Percentiles rank a stretch among this genome's conserved stretches.
Conservation (phyloP, 2,797 vertebrate species). For the Philypnodon macrostomus region DNA sequence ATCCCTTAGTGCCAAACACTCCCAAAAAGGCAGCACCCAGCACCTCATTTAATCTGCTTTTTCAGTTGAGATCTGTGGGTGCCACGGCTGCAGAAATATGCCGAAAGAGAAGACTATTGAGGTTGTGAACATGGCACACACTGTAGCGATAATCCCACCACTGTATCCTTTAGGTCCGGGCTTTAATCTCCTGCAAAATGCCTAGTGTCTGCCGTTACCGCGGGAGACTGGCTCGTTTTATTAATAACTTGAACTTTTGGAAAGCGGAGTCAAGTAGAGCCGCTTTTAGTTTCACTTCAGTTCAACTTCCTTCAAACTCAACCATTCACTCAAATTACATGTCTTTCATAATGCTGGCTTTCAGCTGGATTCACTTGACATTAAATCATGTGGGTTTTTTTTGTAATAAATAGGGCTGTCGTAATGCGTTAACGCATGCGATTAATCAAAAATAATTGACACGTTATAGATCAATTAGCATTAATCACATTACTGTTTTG, state of each 20-base stretch:
- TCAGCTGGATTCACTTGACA: too few species aligned
- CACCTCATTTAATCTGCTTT: slow-evolving; percentile 8
- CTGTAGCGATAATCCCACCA: neutral
- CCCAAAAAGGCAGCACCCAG: neutral
- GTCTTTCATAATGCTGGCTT: neutral
- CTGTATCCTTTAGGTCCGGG: slow-evolving; percentile 4
- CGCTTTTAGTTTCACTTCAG: neutral
- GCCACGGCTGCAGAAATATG: slow-evolving; percentile 3
- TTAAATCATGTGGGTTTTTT: too few species aligned
- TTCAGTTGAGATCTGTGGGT: slow-evolving; percentile 5
- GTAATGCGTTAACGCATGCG: too few species aligned
- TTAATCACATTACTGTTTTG: too few species aligned
- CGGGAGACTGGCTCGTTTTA: neutral
- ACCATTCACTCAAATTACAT: neutral
- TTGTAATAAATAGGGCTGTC: too few species aligned
- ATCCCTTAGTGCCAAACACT: neutral
- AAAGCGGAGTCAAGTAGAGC: slow-evolving; percentile 2
- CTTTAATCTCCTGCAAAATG: slow-evolving; percentile 8
- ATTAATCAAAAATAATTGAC: too few species aligned
- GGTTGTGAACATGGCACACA: neutral
- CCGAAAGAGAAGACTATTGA: slow-evolving; percentile 3
- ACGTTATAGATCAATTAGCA: too few species aligned
- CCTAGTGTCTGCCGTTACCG: slow-evolving; percentile 1
- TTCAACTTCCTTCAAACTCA: neutral
- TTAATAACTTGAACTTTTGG: slow-evolving; percentile 1